These are phyloP conservation scores for Tachysurus fulvidraco DNA, from an alignment of 2,113 vertebrate species.

Conservation along the genomic window DNA sequence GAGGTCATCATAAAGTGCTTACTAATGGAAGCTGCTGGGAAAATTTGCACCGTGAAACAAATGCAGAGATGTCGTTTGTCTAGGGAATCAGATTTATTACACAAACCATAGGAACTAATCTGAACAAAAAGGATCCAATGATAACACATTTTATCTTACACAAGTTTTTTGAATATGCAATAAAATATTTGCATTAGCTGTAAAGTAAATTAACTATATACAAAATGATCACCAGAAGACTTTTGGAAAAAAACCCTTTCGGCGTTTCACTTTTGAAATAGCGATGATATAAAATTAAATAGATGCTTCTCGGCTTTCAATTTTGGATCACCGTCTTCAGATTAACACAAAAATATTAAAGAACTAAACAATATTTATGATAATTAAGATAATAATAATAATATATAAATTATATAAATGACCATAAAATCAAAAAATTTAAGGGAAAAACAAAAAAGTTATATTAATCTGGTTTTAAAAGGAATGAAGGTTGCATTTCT, in stretches of 20 bases:
- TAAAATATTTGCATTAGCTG: not conserved
- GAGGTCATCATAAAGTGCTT: conserved; percentile 30
- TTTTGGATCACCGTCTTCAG: not conserved
- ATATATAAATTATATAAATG: not conserved
- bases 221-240: not conserved
- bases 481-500: not conserved
- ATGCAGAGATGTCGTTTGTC: conserved; percentile 1
- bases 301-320: not conserved
- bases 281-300: not conserved
- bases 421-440: not conserved
- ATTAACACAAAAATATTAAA: not conserved
- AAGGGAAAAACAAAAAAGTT: not conserved
- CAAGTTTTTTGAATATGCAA: not conserved
- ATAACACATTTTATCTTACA: not conserved
- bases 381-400: not conserved
- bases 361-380: not conserved
- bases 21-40: conserved; percentile 21
- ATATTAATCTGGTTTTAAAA: not conserved
- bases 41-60: conserved; percentile 13
- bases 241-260: not conserved
- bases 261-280: not conserved
- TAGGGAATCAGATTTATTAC: not conserved
- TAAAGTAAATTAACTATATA: not conserved
- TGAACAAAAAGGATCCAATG: not conserved
- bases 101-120: conserved; percentile 6